Base-by-base conservation (phyloP, 2,113 vertebrate genomes). In the Microcebus griseorufus region DNA sequence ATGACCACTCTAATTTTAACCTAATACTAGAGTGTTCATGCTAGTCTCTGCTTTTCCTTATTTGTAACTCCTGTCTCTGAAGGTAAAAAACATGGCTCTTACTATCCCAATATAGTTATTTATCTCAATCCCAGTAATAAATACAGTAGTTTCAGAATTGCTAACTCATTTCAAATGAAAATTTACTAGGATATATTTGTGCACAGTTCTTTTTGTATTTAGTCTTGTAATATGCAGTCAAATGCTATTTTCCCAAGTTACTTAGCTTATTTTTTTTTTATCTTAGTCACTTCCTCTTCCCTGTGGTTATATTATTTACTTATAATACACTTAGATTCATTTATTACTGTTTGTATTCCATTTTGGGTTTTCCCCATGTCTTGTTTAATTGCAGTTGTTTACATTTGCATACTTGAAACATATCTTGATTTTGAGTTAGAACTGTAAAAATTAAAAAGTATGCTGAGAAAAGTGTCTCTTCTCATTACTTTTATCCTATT, bases 401-500 rank as follows among this genome's bases (percentile, higher is more conserved):
- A 58, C 25, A 58, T 93, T 90, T 87, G 62, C 58, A 64, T 78
- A 53, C 34, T 29, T 64, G 75, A 82, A 90, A 70, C 67, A 70
- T 83, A 37, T 64, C 58, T 93, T 81, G 37, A 39, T 76, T 95
- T 72, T 76, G 67, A 87, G 51, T 93, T 51, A 93, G 62, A 88
- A 48, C 23, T 6, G 29, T 17, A 23, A 72, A 73, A 84, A 75
- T 13, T 45, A 60, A 69, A 76, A 76, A 48, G 13, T 39, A 39
- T 34, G 4, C 20, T 67, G 27, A 64, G 55, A 72, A 64, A 78
- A 48, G 37, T 11, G 6, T 34, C 23, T 22, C 55, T 75, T 39
- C 39, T 72, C 42, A 29, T 53, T 72, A 37, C n/a, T 73, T 65
- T 73, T 22, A 37, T 22, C 13, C 10, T 14, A 18, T 32, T 94